Evolutionary conservation across 2,888 invertebrate species (phyloP).

Genomic region (Nymphalis urticae): DNA sequence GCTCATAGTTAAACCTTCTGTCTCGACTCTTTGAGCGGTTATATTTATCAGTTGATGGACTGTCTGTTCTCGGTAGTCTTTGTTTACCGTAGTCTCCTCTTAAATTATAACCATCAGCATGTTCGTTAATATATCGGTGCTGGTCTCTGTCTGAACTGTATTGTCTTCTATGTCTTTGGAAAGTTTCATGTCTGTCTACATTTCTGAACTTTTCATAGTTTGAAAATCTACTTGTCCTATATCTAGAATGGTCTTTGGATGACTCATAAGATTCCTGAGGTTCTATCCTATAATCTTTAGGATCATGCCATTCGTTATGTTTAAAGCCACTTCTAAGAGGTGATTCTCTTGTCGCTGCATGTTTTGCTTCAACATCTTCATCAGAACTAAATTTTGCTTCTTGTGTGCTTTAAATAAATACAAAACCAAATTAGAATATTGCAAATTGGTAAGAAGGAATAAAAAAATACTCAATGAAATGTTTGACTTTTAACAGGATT

Average conservation of each 20-base stretch:
- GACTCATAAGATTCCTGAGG: slow-evolving; percentile 27
- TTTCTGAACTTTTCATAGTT: slow-evolving; percentile 46
- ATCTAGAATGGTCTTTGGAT: slow-evolving; percentile 35
- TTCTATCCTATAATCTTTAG: slow-evolving; percentile 17
- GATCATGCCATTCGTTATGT: slow-evolving; percentile 11
- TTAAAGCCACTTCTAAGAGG: slow-evolving; percentile 14
- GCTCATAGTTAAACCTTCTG: slow-evolving; percentile 42
- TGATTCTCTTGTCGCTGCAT: slow-evolving; percentile 36
- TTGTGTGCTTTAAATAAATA: slow-evolving; percentile 16
- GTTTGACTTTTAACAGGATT: no score
- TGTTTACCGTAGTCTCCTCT: slow-evolving; percentile 48
- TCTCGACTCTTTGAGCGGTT: slow-evolving; percentile 45
- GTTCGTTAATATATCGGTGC: slow-evolving; percentile 21
- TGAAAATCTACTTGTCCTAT: slow-evolving; percentile 41
- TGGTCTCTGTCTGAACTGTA: slow-evolving; percentile 48
- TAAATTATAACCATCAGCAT: slow-evolving; percentile 42
- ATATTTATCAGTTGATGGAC: slow-evolving; percentile 53
- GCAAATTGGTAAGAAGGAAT: not conserved
- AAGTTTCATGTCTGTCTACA: slow-evolving; percentile 50
- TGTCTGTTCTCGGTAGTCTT: slow-evolving; percentile 46
- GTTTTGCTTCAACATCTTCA: slow-evolving; percentile 51
- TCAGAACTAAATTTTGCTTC: slow-evolving; percentile 52
- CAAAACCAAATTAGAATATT: not conserved
- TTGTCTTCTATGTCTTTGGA: slow-evolving; percentile 46
- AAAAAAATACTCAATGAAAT: not conserved